Base-by-base conservation (phyloP, 1,140 invertebrate species). In the Cardiocondyla obscurior region DNA sequence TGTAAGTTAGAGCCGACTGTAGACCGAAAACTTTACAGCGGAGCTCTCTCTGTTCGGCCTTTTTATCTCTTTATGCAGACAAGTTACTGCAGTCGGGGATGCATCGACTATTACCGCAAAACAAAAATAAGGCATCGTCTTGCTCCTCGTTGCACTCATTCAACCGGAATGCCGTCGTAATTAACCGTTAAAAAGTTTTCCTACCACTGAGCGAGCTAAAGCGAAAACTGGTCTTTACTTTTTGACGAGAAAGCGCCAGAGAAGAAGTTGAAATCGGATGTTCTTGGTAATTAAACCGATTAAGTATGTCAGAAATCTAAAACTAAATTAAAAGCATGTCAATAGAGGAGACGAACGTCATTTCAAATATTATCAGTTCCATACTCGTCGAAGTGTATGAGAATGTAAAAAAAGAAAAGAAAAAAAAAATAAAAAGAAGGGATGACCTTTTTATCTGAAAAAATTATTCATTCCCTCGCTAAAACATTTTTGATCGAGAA, bases 1-100 rank as follows among this genome's bases (percentile, higher is more conserved):
- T 39, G 44, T 67, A 86, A 86, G 39, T 86, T 60, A 86, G 14
- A 69, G 39, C 44, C 58, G 5, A 86, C 36, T 46, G 60, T 14
- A 53, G 53, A 72, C 44, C 72, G 53, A 46, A 46, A 51, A 67
- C 58, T 81, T 25, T 14, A 10, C 16, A 36, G 10, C 69, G 51
- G 28, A 67, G 42, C 67, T 30, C 79, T n/a, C n/a, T 57, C 51
- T 25, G 25, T 62, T 72, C 33, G 39, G 39, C 39, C 14, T 49
- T 51, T 12, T 16, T n/a, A n/a, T n/a, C 60, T 65, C 28, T 82
- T 77, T 70, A 70, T 60, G 57, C 65, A 51, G 79, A 72, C 49
- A 30, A 25, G 42, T 39, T 49, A n/a, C 44, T 22, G 30, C 73
- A 44, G 36, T 51, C 46, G 12, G 49, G 19, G 46, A 79, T 69